Percentiles rank a stretch among this genome's conserved stretches.
These are phyloP conservation scores for Pycnomerus fuliginosus DNA, from an alignment of 2,888 invertebrate species.

Conservation along the genomic window DNA sequence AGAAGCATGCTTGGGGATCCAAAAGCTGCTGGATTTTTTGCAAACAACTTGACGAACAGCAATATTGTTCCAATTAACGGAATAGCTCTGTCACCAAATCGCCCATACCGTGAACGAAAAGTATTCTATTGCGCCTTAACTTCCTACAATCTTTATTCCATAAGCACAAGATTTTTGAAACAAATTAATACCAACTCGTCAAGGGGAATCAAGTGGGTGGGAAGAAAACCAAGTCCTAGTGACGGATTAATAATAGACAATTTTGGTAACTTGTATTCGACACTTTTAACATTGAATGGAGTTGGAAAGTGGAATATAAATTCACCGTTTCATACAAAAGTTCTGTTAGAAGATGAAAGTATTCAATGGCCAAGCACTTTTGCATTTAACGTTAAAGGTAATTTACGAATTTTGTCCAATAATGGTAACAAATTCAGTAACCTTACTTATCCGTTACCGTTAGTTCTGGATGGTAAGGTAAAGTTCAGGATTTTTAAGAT, in stretches of 20 bases:
- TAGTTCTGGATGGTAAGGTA: not conserved
- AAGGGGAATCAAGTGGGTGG: constrained; percentile 32
- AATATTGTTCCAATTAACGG: constrained; percentile 66
- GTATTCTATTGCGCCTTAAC: constrained; percentile 42
- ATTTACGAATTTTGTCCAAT: constrained; percentile 56
- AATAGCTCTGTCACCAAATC: constrained; percentile 68
- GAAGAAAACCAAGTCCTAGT: constrained; percentile 64
- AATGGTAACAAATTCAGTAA: not conserved
- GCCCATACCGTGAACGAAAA: constrained; percentile 26
- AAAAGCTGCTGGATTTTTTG: constrained; percentile 61
- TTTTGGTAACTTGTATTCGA: constrained; percentile 65
- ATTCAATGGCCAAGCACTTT: constrained; percentile 73
- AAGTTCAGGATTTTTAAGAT: constrained; percentile 1
- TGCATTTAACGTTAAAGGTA: constrained; percentile 64
- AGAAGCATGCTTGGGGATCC: constrained; percentile 63
- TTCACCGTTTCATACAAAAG: constrained; percentile 54
- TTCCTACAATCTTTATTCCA: constrained; percentile 56
- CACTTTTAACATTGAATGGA: constrained; percentile 66
- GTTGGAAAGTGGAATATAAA: constrained; percentile 71
- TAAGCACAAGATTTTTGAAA: constrained; percentile 62
- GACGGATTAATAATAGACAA: constrained; percentile 70
- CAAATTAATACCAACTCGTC: constrained; percentile 44
- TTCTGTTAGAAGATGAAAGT: constrained; percentile 55
- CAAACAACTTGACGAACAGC: constrained; percentile 56
- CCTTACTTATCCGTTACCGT: not conserved